Conservation (phyloP, 37 sponge, comb jelly and placozoan genomes). For the Petrosia ficiformis region DNA sequence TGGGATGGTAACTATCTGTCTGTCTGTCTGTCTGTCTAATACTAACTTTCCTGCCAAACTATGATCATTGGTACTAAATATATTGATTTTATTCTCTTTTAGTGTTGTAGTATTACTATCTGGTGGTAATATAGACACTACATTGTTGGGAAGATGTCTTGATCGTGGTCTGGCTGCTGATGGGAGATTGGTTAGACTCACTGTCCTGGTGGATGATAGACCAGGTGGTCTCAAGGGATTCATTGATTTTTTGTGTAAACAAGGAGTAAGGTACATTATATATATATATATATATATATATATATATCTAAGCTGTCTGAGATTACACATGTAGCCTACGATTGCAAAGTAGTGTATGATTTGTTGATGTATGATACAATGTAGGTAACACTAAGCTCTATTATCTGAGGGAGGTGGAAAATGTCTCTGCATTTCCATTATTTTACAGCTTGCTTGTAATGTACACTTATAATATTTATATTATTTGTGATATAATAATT, state of each 20-base stretch:
- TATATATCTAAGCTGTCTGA: neutral
- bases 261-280: conserved; percentile 45
- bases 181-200: conserved; percentile 60
- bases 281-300: neutral
- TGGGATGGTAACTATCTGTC: too few species aligned
- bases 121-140: conserved; percentile 90
- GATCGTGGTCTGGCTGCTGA: conserved; percentile 89
- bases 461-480: too few species aligned
- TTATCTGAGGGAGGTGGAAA: neutral
- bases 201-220: conserved; percentile 59
- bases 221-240: conserved; percentile 71
- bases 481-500: too few species aligned
- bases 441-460: too few species aligned
- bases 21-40: too few species aligned
- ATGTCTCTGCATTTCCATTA: too few species aligned
- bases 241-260: conserved; percentile 29
- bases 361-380: too few species aligned
- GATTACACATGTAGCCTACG: too few species aligned
- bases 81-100: too few species aligned
- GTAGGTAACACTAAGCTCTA: neutral
- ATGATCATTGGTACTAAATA: too few species aligned
- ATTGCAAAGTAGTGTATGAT: too few species aligned
- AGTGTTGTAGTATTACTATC: conserved; percentile 70
- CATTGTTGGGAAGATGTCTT: conserved; percentile 76
- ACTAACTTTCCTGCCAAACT: too few species aligned